phyloP scores from a whole-genome alignment of 35 echinoderm and acorn worm genomes.

The Ophioderma brevispina region DNA sequence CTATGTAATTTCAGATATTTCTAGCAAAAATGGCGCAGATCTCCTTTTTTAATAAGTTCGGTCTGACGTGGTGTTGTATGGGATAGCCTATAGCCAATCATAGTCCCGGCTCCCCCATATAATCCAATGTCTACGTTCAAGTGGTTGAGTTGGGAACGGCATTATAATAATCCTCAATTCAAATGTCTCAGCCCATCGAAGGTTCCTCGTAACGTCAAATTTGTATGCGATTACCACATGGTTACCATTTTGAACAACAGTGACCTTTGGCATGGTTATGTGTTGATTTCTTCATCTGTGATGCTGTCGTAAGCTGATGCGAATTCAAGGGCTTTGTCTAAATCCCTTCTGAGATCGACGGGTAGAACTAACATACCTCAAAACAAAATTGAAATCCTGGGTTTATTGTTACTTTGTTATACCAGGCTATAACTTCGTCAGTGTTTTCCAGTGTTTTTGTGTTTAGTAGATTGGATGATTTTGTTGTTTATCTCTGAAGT shows the following conservation, averaged over 20 bases:
- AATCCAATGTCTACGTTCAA: neutral
- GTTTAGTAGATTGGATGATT: neutral
- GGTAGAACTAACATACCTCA: neutral
- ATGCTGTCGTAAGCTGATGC: too few relatives aligned
- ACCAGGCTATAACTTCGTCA: neutral
- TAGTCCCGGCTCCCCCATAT: constrained; percentile 12
- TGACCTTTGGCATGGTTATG: too few relatives aligned
- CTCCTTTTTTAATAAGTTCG: neutral
- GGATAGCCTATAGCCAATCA: neutral
- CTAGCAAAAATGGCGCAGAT: neutral
- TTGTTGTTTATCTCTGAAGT: neutral
- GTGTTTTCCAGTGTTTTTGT: too few relatives aligned
- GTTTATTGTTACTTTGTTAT: neutral
- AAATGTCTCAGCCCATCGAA: constrained; percentile 6
- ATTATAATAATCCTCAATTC: neutral
- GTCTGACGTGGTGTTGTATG: neutral
- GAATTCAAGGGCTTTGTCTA: too few relatives aligned
- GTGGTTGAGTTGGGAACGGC: neutral
- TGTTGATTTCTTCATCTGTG: too few relatives aligned
- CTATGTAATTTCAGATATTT: neutral
- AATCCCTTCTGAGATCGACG: neutral
- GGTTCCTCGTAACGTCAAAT: constrained; percentile 25
- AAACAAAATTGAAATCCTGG: neutral
- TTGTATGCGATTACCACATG: neutral
- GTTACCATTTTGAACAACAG: neutral